A percentile compares a stretch with the other conserved stretches of the same genome.
Conservation (phyloP, 2,113 vertebrate genomes). For the Sitta europaea region DNA sequence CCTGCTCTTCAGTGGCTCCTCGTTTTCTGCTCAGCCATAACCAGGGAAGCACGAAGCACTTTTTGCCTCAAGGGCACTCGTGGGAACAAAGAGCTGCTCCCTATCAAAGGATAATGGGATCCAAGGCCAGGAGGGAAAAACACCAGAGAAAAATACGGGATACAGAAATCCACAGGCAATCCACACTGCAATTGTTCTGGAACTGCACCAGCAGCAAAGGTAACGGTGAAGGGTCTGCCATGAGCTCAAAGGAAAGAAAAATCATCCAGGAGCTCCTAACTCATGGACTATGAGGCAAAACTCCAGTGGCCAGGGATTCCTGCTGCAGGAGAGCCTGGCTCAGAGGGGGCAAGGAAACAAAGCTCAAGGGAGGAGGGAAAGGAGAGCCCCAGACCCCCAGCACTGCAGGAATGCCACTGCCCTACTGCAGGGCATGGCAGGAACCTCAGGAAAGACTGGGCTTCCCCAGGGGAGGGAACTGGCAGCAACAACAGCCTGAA, state of each 20-base stretch:
- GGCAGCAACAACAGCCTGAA: background rate
- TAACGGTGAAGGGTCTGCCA: accelerated
- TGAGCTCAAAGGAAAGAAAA: background rate
- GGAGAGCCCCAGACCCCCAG: background rate
- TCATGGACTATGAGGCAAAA: accelerated
- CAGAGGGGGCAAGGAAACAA: background rate
- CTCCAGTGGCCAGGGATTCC: background rate
- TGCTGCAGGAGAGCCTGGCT: background rate
- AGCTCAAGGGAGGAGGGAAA: accelerated
- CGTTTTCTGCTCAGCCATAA: background rate
- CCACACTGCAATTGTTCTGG: background rate
- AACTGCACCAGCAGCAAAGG: background rate
- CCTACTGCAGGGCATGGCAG: background rate
- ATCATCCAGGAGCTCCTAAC: background rate
- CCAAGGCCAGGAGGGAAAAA: background rate
- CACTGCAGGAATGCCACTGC: background rate
- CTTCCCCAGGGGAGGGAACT: background rate
- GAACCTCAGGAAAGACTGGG: background rate
- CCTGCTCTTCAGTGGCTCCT: background rate
- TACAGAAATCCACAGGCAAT: background rate
- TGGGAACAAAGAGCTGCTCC: background rate
- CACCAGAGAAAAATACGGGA: background rate
- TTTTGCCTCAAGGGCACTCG: background rate
- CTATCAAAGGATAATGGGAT: background rate
- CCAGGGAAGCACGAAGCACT: background rate